Base-by-base conservation (phyloP, 2,888 invertebrate genomes). In the Acrocyrtus sp. region DNA sequence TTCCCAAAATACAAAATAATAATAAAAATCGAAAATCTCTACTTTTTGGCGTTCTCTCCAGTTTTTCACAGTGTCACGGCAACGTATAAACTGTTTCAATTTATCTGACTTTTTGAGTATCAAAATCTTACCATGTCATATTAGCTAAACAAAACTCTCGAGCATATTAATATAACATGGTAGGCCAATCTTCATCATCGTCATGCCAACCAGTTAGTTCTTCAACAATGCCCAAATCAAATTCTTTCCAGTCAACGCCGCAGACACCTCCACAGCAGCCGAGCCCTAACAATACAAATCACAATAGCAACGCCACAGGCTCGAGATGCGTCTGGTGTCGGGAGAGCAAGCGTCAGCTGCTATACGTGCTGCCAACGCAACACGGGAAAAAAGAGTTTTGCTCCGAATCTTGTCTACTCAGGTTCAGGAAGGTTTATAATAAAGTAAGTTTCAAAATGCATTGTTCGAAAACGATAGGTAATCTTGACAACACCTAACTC, bases 311-410 rank as follows among this genome's bases (percentile, higher is more conserved):
- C 26, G 26, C 15, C 21, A 24, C 12, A 15, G 27, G 27, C 22
- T 22, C 39, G 26, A 26, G 66, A 17, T 78, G 76, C 50, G 67
- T 73, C 43, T 78, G 76, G 76, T 78, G 78, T 45, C 48, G 67
- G 39, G 70, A 75, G 26, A 34, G 56, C 19, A 75, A 75, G 85
- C 89, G 91, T 76, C 91, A 92, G 2, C 84, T 95, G 61, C 94
- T 93, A 83, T 95, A 94, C 85, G 92, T 95, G 29, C 85, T 94
- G 77, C 95, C 95, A 10, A 92, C 92, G 2, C 92, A 92, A 82
- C 92, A 93, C 83, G 94, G 94, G 12, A 95, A 94, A 83, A 95
- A 94, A 83, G 95, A 95, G 83, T 96, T 95, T 84, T 96, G 95
- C 85, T 94, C 95, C 0, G 94, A 94, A 85, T 91, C 91, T 29